These are phyloP conservation scores for Plagiodera versicolora DNA, from an alignment of 2,888 invertebrate species.

Conservation along the genomic window DNA sequence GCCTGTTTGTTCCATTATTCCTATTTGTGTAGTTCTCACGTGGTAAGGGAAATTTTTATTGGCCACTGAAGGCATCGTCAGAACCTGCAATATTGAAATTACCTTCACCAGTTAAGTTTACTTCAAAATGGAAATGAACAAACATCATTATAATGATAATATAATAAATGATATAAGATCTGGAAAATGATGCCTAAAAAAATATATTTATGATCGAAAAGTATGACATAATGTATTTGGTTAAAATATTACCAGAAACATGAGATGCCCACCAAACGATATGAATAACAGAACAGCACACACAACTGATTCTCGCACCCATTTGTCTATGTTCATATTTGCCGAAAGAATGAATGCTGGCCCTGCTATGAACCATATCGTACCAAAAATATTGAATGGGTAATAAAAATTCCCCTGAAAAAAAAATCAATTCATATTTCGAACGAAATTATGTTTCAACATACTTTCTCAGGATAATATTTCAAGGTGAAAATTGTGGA, in stretches of 20 bases:
- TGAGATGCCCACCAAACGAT: conserved; percentile 64
- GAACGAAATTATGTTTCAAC: background rate
- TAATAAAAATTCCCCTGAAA: conserved; percentile 75
- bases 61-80: conserved; percentile 82
- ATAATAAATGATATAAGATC: no score
- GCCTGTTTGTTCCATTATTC: conserved; percentile 63
- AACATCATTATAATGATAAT: no score
- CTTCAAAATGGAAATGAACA: background rate
- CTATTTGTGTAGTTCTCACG: conserved; percentile 82
- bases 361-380: conserved; percentile 84
- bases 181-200: no score
- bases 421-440: background rate
- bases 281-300: conserved; percentile 66
- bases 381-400: conserved; percentile 79
- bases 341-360: conserved; percentile 78
- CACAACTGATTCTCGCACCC: conserved; percentile 76
- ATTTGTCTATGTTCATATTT: conserved; percentile 78
- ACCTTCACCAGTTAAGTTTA: background rate
- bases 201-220: no score
- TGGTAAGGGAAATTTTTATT: conserved; percentile 92
- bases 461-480: conserved; percentile 79
- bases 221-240: no score
- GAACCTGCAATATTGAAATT: conserved; percentile 60
- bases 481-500: conserved; percentile 72
- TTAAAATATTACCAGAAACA: conserved; percentile 71